Percentiles rank a stretch among this genome's conserved stretches.
phyloP scores from a whole-genome alignment of 1,140 invertebrate genomes.

The Scaptodrosophila lebanonensis region DNA sequence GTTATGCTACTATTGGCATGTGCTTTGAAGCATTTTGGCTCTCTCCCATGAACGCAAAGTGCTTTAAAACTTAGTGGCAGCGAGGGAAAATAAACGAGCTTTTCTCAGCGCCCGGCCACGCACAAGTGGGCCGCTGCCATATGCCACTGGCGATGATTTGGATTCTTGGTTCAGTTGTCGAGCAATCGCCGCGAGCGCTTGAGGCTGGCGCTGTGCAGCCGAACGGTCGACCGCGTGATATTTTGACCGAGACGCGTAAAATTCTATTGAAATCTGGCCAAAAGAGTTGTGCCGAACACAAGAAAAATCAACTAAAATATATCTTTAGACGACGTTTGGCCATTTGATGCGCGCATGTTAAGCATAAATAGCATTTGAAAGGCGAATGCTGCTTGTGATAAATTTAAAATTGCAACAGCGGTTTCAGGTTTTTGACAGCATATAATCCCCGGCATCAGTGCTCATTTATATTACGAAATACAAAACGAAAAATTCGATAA shows the following conservation, averaged over 20 bases:
- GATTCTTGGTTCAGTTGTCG: too few species aligned
- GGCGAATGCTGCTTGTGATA: too few species aligned
- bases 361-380: constrained; percentile 53
- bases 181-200: constrained; percentile 55
- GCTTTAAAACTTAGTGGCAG: too few species aligned
- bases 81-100: too few species aligned
- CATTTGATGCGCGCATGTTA: constrained; percentile 44
- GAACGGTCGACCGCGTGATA: too few species aligned
- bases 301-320: constrained; percentile 41
- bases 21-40: too few species aligned
- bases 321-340: constrained; percentile 28
- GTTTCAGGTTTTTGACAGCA: constrained; percentile 62
- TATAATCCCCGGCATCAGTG: constrained; percentile 5
- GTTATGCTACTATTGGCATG: too few species aligned
- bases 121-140: constrained; percentile 27
- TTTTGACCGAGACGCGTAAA: too few species aligned
- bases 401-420: constrained; percentile 60
- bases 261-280: too few species aligned
- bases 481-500: constrained; percentile 5
- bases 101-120: constrained; percentile 42
- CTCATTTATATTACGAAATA: not conserved
- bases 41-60: too few species aligned
- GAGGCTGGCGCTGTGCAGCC: constrained; percentile 40
- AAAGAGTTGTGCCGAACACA: constrained; percentile 42
- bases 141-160: constrained; percentile 27